Evolutionary conservation across 2,113 vertebrate species (phyloP).

Genomic region (Clinocottus analis): DNA sequence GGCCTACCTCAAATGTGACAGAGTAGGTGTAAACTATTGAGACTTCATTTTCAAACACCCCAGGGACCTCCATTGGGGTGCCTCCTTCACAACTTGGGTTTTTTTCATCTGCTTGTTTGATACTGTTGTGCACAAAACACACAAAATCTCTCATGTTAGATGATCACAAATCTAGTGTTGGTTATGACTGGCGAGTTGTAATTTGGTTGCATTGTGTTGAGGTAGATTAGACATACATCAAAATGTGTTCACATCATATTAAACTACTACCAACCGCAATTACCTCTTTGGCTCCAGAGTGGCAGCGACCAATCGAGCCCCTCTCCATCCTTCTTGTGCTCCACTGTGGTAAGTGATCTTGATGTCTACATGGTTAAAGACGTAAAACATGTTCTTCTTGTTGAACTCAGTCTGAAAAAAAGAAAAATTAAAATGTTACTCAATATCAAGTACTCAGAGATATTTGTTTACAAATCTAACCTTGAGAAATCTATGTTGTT

Average conservation of each 20-base stretch:
- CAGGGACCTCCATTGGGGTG: constrained; percentile 91
- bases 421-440: neutral
- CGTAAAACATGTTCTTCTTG: constrained; percentile 92
- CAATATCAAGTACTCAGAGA: neutral
- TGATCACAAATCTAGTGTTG: neutral
- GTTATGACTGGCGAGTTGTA: neutral
- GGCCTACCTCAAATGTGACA: constrained; percentile 86
- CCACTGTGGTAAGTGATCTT: constrained; percentile 92
- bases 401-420: constrained; percentile 89
- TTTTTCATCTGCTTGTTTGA: constrained; percentile 85
- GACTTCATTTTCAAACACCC: constrained; percentile 82
- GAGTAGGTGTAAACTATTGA: constrained; percentile 92
- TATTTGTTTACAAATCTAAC: no score
- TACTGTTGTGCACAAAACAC: constrained; percentile 78
- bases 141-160: constrained; percentile 24
- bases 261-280: neutral
- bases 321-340: constrained; percentile 85
- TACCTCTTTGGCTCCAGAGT: constrained; percentile 97
- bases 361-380: constrained; percentile 99
- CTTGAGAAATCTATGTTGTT: no score
- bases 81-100: constrained; percentile 84
- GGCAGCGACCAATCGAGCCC: constrained; percentile 92
- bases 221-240: neutral
- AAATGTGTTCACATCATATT: neutral
- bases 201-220: neutral